A percentile compares a stretch with the other conserved stretches of the same genome.
These are phyloP conservation scores for Spinus olivaceus DNA, from an alignment of 2,797 vertebrate genomes.

Conservation along the genomic window DNA sequence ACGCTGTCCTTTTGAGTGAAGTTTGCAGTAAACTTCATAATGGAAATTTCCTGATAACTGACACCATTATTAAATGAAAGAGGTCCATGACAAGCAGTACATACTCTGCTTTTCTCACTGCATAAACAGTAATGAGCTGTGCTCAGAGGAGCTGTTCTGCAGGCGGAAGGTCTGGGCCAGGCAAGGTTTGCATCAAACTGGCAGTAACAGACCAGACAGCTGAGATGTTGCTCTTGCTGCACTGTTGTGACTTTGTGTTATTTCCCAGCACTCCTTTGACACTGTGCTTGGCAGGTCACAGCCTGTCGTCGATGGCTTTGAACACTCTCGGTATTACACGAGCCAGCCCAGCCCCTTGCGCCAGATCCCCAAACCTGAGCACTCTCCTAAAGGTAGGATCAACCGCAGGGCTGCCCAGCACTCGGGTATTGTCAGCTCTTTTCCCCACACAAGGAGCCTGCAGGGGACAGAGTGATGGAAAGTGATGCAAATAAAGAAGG, in stretches of 20 bases:
- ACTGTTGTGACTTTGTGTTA: not conserved
- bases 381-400: slow-evolving; percentile 75
- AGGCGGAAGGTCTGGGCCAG: not conserved
- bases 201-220: not conserved
- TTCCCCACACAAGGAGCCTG: not conserved
- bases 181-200: not conserved
- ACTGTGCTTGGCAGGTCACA: slow-evolving; percentile 59
- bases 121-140: not conserved
- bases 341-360: slow-evolving; percentile 66
- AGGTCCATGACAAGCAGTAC: not conserved
- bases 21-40: not conserved
- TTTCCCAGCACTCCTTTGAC: not conserved
- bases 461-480: not conserved
- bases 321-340: slow-evolving; percentile 26
- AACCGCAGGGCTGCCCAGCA: not conserved
- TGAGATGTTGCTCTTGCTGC: not conserved
- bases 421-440: not conserved
- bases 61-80: not conserved
- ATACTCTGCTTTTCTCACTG: not conserved
- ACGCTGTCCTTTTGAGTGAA: not conserved
- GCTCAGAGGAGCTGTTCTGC: not conserved
- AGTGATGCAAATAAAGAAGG: not conserved
- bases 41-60: not conserved
- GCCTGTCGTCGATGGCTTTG: slow-evolving; percentile 26
- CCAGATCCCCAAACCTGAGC: slow-evolving; percentile 65